Evolutionary conservation across 2,797 vertebrate species (phyloP).

Genomic region (Masticophis lateralis): DNA sequence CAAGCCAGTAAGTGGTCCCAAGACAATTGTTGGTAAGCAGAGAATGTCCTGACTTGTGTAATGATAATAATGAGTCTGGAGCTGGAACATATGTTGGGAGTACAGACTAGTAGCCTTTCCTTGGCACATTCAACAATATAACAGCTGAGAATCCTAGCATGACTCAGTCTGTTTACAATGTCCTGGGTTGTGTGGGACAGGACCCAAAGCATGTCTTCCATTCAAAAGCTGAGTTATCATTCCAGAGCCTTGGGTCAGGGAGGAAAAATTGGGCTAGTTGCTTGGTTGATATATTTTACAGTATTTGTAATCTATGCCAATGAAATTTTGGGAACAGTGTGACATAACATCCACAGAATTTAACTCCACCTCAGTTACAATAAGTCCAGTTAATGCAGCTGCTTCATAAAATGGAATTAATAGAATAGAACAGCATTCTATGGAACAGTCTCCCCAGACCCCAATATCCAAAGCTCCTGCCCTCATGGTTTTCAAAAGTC

Average conservation of each 20-base stretch:
- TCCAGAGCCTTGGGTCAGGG: accelerated
- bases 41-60: not conserved
- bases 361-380: not conserved
- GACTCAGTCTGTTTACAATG: slow-evolving; percentile 74
- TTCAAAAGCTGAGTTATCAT: not conserved
- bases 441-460: not conserved
- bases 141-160: slow-evolving; percentile 81
- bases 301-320: not conserved
- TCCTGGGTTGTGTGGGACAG: slow-evolving; percentile 9
- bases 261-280: not conserved
- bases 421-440: not conserved
- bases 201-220: not conserved
- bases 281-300: not conserved
- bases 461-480: not conserved
- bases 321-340: not conserved
- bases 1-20: not conserved
- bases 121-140: slow-evolving; percentile 32
- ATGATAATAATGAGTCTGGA: not conserved
- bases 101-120: slow-evolving; percentile 6
- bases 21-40: not conserved
- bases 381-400: not conserved
- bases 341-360: not conserved
- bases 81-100: slow-evolving; percentile 1
- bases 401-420: not conserved
- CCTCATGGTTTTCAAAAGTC: not conserved